Evolutionary conservation across 2,888 invertebrate species (phyloP).

Genomic region (Drosophila kambysellisi): DNA sequence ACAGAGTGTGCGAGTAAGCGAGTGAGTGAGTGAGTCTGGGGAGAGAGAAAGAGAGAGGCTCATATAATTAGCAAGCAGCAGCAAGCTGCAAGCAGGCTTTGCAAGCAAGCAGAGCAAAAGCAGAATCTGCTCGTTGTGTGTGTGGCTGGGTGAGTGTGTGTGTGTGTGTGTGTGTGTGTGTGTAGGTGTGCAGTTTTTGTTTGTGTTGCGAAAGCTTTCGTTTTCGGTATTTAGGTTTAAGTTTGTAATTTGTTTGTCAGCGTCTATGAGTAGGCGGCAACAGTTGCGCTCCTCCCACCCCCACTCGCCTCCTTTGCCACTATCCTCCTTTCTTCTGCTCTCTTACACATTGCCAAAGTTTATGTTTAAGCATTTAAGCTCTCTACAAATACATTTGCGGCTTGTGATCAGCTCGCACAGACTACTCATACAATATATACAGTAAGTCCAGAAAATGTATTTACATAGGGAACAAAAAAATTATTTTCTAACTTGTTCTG

Average conservation of each 20-base stretch:
- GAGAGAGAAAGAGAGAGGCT: constrained; percentile 21
- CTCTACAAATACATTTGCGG: neutral
- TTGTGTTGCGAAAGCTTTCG: constrained; percentile 52
- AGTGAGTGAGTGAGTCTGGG: constrained; percentile 1
- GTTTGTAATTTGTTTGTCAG: constrained; percentile 74
- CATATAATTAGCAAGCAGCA: constrained; percentile 67
- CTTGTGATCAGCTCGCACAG: constrained; percentile 1
- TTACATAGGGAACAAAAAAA: too few relatives aligned
- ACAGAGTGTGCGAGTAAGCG: constrained; percentile 11
- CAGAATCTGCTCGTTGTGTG: constrained; percentile 10
- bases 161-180: constrained; percentile 22
- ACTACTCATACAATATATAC: neutral
- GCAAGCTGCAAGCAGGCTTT: constrained; percentile 1
- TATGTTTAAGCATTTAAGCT: constrained; percentile 9
- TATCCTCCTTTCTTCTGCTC: neutral
- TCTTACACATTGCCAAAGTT: constrained; percentile 7
- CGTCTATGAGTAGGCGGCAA: constrained; percentile 63
- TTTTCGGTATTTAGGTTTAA: constrained; percentile 69
- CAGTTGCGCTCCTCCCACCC: constrained; percentile 16
- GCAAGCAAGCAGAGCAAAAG: constrained; percentile 16
- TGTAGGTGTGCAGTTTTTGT: constrained; percentile 39
- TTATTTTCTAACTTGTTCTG: too few relatives aligned
- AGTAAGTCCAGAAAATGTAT: too few relatives aligned
- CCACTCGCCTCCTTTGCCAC: neutral
- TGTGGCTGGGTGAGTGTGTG: neutral